These are phyloP conservation scores for Archegozetes longisetosus DNA, from an alignment of 1,140 invertebrate species.

Conservation along the genomic window DNA sequence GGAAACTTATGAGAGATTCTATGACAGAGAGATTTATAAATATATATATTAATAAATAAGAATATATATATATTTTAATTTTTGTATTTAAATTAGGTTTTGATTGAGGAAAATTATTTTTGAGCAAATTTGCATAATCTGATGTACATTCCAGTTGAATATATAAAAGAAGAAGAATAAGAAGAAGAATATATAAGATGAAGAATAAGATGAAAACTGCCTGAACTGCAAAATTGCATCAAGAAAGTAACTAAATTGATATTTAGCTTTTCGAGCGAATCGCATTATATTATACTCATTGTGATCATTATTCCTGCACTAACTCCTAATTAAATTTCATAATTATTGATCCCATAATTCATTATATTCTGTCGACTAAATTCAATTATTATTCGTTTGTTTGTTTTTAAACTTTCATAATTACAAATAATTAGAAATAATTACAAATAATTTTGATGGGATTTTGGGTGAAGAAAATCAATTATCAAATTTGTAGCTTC, in stretches of 20 bases:
- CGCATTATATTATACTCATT: background rate
- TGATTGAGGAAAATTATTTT: too few species aligned
- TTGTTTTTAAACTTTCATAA: background rate
- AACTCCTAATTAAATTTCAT: background rate
- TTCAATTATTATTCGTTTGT: too few species aligned
- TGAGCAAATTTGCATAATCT: too few species aligned
- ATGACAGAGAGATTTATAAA: too few species aligned
- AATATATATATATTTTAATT: too few species aligned
- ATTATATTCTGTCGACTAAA: background rate
- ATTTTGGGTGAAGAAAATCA: background rate
- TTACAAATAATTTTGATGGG: background rate
- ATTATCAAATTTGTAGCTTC: too few species aligned
- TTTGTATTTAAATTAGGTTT: too few species aligned
- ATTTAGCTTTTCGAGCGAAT: background rate
- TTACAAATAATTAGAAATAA: background rate
- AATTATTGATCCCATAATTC: background rate
- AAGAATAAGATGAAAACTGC: background rate
- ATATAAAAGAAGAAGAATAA: too few species aligned
- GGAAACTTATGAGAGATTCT: too few species aligned
- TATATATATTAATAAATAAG: too few species aligned
- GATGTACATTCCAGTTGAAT: too few species aligned
- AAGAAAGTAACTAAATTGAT: background rate
- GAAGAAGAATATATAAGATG: too few species aligned
- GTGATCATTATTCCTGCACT: background rate
- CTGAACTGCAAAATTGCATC: background rate